Conservation (phyloP, 64 coral and sea anemone genomes). For the Stichodactyla helianthus region DNA sequence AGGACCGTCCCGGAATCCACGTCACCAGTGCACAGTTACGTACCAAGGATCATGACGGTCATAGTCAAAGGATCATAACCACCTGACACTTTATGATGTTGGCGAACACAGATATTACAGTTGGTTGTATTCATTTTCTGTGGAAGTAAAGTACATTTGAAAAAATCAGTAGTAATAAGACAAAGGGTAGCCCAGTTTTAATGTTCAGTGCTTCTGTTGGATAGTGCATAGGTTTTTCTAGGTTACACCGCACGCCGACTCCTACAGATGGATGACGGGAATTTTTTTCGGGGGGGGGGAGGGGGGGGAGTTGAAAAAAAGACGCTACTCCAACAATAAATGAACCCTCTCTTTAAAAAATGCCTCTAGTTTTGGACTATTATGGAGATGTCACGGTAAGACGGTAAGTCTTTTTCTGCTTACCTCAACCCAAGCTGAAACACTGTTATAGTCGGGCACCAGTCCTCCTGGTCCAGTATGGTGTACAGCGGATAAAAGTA, state of each 20-base stretch:
- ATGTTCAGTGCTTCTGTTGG: background rate
- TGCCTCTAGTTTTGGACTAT: no score
- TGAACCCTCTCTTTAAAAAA: background rate
- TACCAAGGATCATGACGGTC: background rate
- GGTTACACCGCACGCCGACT: no score
- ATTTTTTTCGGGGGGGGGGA: no score
- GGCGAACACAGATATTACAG: background rate
- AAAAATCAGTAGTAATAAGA: background rate
- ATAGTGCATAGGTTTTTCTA: no score
- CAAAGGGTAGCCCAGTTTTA: background rate
- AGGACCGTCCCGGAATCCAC: no score
- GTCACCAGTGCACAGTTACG: background rate
- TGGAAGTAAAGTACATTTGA: background rate
- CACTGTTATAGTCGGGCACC: slow-evolving; percentile 22
- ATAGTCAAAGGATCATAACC: background rate
- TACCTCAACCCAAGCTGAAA: slow-evolving; percentile 18
- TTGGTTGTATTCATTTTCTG: background rate
- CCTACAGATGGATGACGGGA: no score
- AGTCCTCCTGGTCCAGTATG: slow-evolving; percentile 1
- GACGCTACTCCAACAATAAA: no score
- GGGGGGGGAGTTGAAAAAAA: no score
- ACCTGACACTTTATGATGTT: background rate
- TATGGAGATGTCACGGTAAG: no score
- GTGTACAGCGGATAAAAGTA: slow-evolving; percentile 3
- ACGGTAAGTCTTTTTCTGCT: background rate